phyloP scores from a whole-genome alignment of 2,797 vertebrate species.

The Myioborus miniatus region DNA sequence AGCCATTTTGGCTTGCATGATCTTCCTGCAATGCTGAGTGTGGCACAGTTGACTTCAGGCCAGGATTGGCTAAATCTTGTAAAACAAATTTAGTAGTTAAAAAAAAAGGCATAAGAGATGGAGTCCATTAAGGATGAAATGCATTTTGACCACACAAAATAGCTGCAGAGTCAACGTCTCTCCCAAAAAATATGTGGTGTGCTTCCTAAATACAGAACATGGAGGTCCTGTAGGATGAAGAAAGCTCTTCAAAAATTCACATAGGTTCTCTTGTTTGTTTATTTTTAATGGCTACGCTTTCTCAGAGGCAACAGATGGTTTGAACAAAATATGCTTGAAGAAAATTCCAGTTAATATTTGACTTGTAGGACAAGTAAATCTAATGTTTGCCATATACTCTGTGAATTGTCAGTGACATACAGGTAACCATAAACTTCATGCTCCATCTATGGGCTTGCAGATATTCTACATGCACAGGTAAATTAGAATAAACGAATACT shows the following conservation, averaged over 20 bases:
- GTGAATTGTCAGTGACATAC: neutral
- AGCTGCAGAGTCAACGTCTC: neutral
- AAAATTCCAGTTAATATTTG: neutral
- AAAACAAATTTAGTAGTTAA: neutral
- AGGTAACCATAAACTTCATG: neutral
- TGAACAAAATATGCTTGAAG: constrained; percentile 1
- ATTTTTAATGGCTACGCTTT: neutral
- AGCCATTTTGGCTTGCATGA: constrained; percentile 28
- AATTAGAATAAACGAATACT: neutral
- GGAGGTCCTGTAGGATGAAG: constrained; percentile 1
- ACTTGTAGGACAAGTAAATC: neutral
- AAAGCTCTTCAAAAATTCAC: neutral
- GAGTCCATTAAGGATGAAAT: constrained; percentile 43
- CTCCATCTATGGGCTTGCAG: neutral
- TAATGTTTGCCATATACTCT: neutral
- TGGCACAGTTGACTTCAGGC: neutral
- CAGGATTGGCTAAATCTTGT: neutral
- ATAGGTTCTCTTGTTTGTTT: neutral
- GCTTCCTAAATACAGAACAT: constrained; percentile 30
- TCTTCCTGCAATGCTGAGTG: neutral
- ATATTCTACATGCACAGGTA: neutral
- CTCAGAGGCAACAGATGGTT: constrained; percentile 13
- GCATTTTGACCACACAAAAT: constrained; percentile 21
- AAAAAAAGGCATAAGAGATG: neutral
- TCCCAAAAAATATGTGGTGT: constrained; percentile 16